A percentile compares a stretch with the other conserved stretches of the same genome.
Conservation (phyloP, 1,140 invertebrate species). For the Cyclargus thomasi region DNA sequence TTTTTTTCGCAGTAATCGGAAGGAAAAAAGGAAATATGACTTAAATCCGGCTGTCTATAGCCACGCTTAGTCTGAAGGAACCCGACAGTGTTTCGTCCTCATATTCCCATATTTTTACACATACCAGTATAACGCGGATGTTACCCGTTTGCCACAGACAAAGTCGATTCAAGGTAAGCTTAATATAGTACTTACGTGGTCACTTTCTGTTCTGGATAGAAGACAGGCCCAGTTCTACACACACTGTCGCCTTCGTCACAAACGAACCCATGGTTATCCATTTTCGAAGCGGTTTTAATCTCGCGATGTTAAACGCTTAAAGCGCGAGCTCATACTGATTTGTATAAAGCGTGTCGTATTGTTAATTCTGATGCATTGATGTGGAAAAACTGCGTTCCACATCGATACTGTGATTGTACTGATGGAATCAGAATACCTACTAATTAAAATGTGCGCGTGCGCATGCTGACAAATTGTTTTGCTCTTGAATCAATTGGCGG, state of each 20-base stretch:
- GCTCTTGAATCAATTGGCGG: no score
- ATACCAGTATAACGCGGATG: no score
- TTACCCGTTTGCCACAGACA: not conserved
- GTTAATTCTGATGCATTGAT: conserved; percentile 37
- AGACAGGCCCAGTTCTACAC: not conserved
- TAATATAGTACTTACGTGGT: not conserved
- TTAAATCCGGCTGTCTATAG: no score
- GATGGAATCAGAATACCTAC: not conserved
- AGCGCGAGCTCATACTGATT: conserved; percentile 32
- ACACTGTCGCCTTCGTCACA: not conserved
- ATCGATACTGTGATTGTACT: not conserved
- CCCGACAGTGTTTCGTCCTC: no score
- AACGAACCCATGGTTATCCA: conserved; percentile 17
- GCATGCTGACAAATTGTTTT: not conserved
- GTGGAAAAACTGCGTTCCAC: conserved; percentile 24
- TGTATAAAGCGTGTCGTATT: conserved; percentile 33
- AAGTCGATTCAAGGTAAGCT: not conserved
- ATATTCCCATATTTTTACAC: no score
- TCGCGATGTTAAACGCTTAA: conserved; percentile 9
- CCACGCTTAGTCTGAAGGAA: no score
- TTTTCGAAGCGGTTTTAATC: not conserved
- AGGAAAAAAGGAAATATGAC: no score
- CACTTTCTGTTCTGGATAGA: not conserved
- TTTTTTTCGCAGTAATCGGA: no score
- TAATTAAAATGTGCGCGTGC: not conserved